Base-by-base conservation (phyloP, 2,888 invertebrate species). In the Nasonia oneida region DNA sequence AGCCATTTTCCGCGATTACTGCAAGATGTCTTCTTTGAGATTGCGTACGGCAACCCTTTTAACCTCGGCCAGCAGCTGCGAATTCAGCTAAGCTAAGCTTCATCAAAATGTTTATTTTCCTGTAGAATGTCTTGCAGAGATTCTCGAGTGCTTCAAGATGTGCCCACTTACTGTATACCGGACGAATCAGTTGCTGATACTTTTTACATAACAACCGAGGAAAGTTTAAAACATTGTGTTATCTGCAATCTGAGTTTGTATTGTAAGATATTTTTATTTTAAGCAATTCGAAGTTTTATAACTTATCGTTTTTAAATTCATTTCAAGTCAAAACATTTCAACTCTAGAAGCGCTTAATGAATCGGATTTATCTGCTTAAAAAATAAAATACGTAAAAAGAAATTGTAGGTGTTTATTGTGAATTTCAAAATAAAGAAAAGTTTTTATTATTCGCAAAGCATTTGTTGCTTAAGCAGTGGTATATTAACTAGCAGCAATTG, bases 1-100 rank as follows among this genome's bases (percentile, higher is more conserved):
- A 91, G 92, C 91, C 92, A 93, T 92, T 93, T 92, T 89, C 92
- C 90, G 92, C 91, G 91, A 92, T 91, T 91, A 90, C 90, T 90
- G 90, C 89, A 90, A 92, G 92, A 93, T 92, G 91, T 91, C 90
- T 89, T 91, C 92, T 93, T 91, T 91, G 91, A 93, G 92, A 93
- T 93, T 92, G 89, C 71, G 86, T 87, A 33, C 47, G 67, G 50
- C 77, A 77, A 64, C 61, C 61, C 61, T 61, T 77, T 77, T 61
- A 77, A 77, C 61, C 42, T n/a, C 61, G 61, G 6, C n/a, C 61
- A 18, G 23, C 10, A 57, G 57, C 61, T 37, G 23, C 77, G 23
- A 61, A 39, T 64, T 64, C 64, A 64, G 42, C 73, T 71, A 15
- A 37, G 10, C 33, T 12, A n/a, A 29, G 61, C n/a, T 57, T 57